Conservation (phyloP, 2,888 invertebrate genomes). For the Diloba caeruleocephala region DNA sequence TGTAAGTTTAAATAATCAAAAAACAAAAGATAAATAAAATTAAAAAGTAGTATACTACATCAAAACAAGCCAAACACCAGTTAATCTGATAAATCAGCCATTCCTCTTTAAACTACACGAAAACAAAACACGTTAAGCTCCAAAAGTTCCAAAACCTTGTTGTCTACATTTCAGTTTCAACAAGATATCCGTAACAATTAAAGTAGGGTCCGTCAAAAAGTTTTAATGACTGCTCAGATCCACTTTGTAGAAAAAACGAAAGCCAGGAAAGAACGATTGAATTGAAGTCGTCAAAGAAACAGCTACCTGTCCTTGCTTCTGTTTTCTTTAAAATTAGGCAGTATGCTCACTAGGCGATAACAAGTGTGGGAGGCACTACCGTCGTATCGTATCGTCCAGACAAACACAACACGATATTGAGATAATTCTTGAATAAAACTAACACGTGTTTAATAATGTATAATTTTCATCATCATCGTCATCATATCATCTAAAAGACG, state of each 20-base stretch:
- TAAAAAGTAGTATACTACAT: too few species aligned
- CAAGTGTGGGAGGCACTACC: background rate
- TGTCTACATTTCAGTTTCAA: conserved; percentile 65
- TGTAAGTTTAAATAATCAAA: too few species aligned
- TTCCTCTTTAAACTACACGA: conserved; percentile 3
- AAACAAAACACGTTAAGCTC: conserved; percentile 19
- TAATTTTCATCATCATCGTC: too few species aligned
- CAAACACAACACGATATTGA: too few species aligned
- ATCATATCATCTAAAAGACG: too few species aligned
- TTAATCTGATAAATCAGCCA: conserved; percentile 19
- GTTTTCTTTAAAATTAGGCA: conserved; percentile 6
- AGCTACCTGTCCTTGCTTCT: conserved; percentile 44
- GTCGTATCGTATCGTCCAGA: too few species aligned
- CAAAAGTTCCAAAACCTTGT: conserved; percentile 50
- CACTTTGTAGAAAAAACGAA: conserved; percentile 62
- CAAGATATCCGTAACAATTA: conserved; percentile 81
- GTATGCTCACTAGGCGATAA: conserved; percentile 8
- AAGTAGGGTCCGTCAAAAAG: conserved; percentile 77
- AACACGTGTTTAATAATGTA: too few species aligned
- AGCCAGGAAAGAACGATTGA: conserved; percentile 67
- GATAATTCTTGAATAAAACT: too few species aligned
- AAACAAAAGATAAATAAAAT: too few species aligned
- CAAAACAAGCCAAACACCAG: conserved; percentile 2
- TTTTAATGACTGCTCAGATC: conserved; percentile 79
- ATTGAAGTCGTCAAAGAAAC: conserved; percentile 66